Evolutionary conservation across 2,888 invertebrate species (phyloP), one percentile per base, ranked within the genome.

Genomic region (Drosophila limbata): DNA sequence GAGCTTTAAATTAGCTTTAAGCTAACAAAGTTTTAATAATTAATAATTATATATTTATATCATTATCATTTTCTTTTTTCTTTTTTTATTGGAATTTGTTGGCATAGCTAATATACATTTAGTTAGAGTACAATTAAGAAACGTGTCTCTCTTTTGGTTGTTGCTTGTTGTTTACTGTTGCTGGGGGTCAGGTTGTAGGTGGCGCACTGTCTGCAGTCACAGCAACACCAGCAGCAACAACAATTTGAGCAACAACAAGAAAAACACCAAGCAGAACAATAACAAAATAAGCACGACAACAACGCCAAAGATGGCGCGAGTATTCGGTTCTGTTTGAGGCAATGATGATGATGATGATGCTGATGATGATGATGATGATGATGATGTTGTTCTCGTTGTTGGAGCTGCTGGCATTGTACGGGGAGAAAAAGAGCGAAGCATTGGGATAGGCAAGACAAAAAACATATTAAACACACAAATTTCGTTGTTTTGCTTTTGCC

Each of bases 221-320:
- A 76, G 57, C 72, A 53, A 8, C 67, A 62, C 8, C 62, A 69
- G 2, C 55, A 57, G 13, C 62, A 42, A 21, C 42, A 35, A 28
- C 45, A 48, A 21, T 21, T 21, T 21, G 21, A 21, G 47, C 51
- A 51, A 53, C 60, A 53, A 64, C 35, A 25, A 67, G 77, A 37
- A n/a, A n/a, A 37, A 37, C 37, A n/a, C n/a, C 6, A 4, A 37
- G 37, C 37, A n/a, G n/a, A 37, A 37, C 48, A 42, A 15, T 35
- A 35, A 28, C 45, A 50, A 55, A 52, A 57, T 57, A 55, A 64
- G 19, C 37, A 71, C 76, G 65, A 67, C 66, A 47, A 64, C 79
- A 84, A 60, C 45, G 56, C 88, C 88, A 88, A 87, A 84, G 73
- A 84, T 77, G 84, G 84, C 57, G 84, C 80, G 88, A 82, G 80